Base-by-base conservation (phyloP, 2,113 vertebrate genomes). In the Rhinoderma darwinii region DNA sequence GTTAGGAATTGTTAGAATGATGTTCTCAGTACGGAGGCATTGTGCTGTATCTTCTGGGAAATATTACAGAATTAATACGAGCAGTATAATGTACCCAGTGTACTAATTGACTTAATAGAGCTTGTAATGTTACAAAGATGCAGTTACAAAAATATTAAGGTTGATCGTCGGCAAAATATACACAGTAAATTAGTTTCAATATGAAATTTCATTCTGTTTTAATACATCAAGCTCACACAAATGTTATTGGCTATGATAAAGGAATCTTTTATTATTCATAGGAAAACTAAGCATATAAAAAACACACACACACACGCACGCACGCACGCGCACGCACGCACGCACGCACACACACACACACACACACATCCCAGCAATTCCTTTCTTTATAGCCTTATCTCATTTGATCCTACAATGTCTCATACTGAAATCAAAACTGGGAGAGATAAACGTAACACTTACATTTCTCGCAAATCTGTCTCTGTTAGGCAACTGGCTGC, bases 21-120 rank as follows among this genome's bases (percentile, higher is more conserved):
- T 70, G 84, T 86, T 66, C 27, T 44, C 37, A 25, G 41, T 37
- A 3, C 84, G 79, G 41, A 51, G 39, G 27, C 20, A 68, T 70
- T 56, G 83, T 63, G 25, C 59, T 11, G 59, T 76, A 51, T 37
- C 74, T 68, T 37, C 4, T 78, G 84, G 84, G 84, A 78, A 39
- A 61, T 84, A 39, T 27, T 63, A 27, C 44, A 22, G 22, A 59
- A 75, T 70, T 74, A 74, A 59, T 84, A 74, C 5, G 25, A 37
- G 17, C 18, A 18, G 27, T 35, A 39, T 73, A 37, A 83, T 51
- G 37, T 39, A 56, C 47, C 6, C 20, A 3, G 14, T 54, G 22
- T 84, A 54, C 32, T 84, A 35, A 84, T 54, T 54, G 44, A 72
- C 18, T 35, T 70, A 70, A 70, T 22, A 9, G 66, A 70, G 17